Base-by-base conservation (phyloP, 2,113 vertebrate species). In the Grammomys dolichurus region DNA sequence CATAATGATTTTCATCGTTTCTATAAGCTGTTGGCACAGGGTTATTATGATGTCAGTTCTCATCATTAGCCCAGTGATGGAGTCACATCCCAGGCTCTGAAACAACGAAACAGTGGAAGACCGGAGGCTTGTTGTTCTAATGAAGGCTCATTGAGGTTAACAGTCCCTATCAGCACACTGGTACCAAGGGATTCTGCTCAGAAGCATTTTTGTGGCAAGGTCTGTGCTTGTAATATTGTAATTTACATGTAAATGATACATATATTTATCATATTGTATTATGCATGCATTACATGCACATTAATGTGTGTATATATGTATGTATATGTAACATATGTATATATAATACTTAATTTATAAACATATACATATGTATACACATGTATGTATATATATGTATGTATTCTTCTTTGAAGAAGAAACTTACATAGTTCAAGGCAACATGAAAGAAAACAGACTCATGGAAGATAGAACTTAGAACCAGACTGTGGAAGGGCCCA, bases 1-100 rank as follows among this genome's bases (percentile, higher is more conserved):
- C 67, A 77, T 88, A 96, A 95, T 96, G 95, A 96, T 97, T 95
- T 85, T 87, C 91, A 95, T 92, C 90, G 92, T 93, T 96, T 91
- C 90, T 58, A 93, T 92, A 88, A 75, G 36, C 86, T 92, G 92
- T 92, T 97, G 91, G 93, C 96, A 92, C 85, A 95, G 54, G 36
- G 89, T 90, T 95, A 94, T 86, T 92, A 82, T 46, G 28, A 72
- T 85, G 93, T 95, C 81, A 78, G 85, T 95, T 96, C 76, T 96
- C 85, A 76, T 93, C 91, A 76, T 94, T 90, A 95, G 73, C n/a
- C 85, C 60, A 40, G 58, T 82, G 43, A 90, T 63, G 89, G 70
- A 94, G 73, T 94, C 70, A 89, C 93, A 78, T 51, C 22, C 63
- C 43, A 16, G 87, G 82, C 75, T 87, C 51, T 56, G 63, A 80